Percentiles rank a stretch among this genome's conserved stretches.
Evolutionary conservation across 1,140 invertebrate genomes (phyloP).

Genomic region (Luehdorfia chinensis): DNA sequence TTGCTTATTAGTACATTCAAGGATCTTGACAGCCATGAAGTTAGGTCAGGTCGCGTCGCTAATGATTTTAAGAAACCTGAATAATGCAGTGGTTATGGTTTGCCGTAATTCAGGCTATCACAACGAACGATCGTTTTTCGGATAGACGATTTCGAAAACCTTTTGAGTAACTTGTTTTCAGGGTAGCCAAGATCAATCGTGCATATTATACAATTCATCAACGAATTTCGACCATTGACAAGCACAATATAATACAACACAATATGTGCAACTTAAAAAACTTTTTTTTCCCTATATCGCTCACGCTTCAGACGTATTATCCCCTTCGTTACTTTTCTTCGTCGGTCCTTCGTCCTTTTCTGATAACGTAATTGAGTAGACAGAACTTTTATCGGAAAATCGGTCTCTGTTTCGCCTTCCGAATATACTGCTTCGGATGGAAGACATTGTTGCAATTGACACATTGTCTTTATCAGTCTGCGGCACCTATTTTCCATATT

Average conservation of each 20-base stretch:
- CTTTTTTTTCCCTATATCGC: slow-evolving; percentile 19
- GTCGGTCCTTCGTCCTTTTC: slow-evolving; percentile 61
- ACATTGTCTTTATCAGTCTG: slow-evolving; percentile 54
- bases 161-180: too few relatives aligned
- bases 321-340: slow-evolving; percentile 55
- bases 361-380: slow-evolving; percentile 72
- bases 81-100: too few relatives aligned
- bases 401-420: slow-evolving; percentile 55
- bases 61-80: too few relatives aligned
- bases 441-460: slow-evolving; percentile 52
- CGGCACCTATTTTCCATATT: slow-evolving; percentile 72
- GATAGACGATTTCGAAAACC: too few relatives aligned
- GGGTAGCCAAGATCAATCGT: neutral
- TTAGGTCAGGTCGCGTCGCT: too few relatives aligned
- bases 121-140: too few relatives aligned
- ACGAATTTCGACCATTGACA: slow-evolving; percentile 11
- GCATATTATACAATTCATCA: neutral
- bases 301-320: slow-evolving; percentile 73
- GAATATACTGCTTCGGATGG: slow-evolving; percentile 57
- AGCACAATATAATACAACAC: slow-evolving; percentile 17
- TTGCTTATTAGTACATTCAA: too few relatives aligned
- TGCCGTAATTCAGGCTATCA: too few relatives aligned
- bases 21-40: too few relatives aligned
- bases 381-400: slow-evolving; percentile 67
- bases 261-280: slow-evolving; percentile 24